Conservation (phyloP, 2,888 invertebrate genomes). For the Actias luna region DNA sequence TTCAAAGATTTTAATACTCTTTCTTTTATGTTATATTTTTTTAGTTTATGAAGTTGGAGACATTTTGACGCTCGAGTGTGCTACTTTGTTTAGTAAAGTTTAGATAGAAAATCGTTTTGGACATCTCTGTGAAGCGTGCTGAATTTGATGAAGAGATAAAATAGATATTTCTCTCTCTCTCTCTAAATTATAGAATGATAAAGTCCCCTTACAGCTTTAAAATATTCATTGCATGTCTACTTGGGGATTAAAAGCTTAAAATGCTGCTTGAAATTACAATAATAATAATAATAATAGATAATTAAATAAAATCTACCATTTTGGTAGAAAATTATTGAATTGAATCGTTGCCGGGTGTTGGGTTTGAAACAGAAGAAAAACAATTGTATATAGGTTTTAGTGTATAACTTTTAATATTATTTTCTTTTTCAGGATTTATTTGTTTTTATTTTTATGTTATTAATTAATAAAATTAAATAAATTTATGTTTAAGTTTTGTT, state of each 20-base stretch:
- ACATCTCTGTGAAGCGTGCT: neutral
- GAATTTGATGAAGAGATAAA: neutral
- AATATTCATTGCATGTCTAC: neutral
- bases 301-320: constrained; percentile 5
- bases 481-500: neutral
- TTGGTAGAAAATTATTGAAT: neutral
- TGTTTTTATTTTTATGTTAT: neutral
- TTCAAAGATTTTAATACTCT: neutral
- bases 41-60: neutral
- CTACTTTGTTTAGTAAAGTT: neutral
- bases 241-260: neutral
- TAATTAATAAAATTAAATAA: neutral
- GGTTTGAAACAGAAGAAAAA: constrained; percentile 10
- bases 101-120: neutral
- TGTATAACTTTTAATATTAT: neutral
- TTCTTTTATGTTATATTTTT: neutral
- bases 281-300: too few relatives aligned
- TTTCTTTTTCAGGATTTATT: constrained; percentile 30
- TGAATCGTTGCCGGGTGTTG: constrained; percentile 19
- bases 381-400: neutral
- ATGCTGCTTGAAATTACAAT: constrained; percentile 2
- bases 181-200: neutral
- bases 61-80: neutral
- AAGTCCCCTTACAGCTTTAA: neutral
- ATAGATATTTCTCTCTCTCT: neutral